Percentiles rank a stretch among this genome's conserved stretches.
These are phyloP conservation scores for Botia almorhae DNA, from an alignment of 2,797 vertebrate genomes.

Conservation along the genomic window DNA sequence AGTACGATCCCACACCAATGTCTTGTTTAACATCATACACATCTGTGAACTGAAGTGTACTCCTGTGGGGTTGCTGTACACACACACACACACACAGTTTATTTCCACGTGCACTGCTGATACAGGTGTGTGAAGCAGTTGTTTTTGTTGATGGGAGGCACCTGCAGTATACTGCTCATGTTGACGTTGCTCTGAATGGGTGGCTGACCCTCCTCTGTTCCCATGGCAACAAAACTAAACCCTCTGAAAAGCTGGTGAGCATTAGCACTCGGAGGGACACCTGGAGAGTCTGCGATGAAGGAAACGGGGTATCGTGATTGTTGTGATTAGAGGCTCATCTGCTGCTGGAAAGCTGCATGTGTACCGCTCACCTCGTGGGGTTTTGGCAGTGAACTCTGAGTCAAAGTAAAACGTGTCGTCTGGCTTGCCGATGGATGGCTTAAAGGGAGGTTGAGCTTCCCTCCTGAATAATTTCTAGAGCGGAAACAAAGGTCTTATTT, in stretches of 20 bases:
- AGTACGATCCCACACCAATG: constrained; percentile 87
- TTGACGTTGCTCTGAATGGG: constrained; percentile 79
- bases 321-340: neutral
- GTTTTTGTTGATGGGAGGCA: constrained; percentile 51
- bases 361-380: constrained; percentile 82
- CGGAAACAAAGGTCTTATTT: neutral
- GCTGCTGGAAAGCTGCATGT: neutral
- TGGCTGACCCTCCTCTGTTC: constrained; percentile 82
- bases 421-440: constrained; percentile 83
- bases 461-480: constrained; percentile 86
- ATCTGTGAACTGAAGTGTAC: constrained; percentile 77
- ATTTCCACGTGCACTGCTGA: neutral
- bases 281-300: constrained; percentile 82
- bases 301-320: neutral
- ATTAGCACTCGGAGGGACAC: constrained; percentile 88
- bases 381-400: constrained; percentile 88
- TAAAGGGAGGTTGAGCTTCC: constrained; percentile 88
- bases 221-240: constrained; percentile 88
- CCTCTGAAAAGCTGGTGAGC: constrained; percentile 89
- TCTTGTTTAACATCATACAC: constrained; percentile 85
- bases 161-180: constrained; percentile 85
- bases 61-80: constrained; percentile 72
- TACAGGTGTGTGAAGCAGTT: neutral
- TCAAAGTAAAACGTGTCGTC: constrained; percentile 91
- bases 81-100: neutral